Evolutionary conservation across 2,888 invertebrate species (phyloP), one percentile per base, ranked within the genome.

Genomic region (Bhutanitis thaidina): DNA sequence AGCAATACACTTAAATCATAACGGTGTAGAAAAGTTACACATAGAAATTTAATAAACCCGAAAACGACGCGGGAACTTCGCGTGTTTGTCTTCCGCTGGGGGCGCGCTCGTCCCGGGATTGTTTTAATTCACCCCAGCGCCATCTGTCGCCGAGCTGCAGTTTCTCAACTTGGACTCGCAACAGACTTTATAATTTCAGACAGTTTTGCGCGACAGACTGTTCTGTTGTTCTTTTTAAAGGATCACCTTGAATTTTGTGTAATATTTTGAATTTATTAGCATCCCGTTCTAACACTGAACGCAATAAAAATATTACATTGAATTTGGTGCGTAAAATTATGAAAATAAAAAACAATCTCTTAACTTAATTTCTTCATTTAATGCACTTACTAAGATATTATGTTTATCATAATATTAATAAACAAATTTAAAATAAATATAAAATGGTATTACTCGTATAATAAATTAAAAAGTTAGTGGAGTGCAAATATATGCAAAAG

Each of bases 21-120:
- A 25, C 25, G 16, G 30, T 13, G 43, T 32, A 32, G 20, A 43
- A 71, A 74, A 74, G 71, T 74, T 72, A 63, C 66, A 68, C 47
- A 49, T 45, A 48, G 65, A 71, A 75, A 77, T 75, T 77, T 77
- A 77, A 77, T 77, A 77, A 77, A 71, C 69, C 69, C 63, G 68
- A 72, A 74, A 74, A 73, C 72, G 69, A 64, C 62, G 62, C 62
- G 59, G 45, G 62, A 75, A 77, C 69, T 77, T 73, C 65, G 68
- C 62, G 67, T 76, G 77, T 77, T 77, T 76, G 74, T 74, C 68
- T 73, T 74, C 69, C 71, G 70, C 67, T 65, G 64, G 60, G 56
- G 61, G 67, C 27, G 39, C 16, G 25, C 34, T 55, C 61, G 65
- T 60, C 69, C 62, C 38, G 27, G 36, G 43, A 61, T 62, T 60